Base-by-base conservation (phyloP, 2,888 invertebrate genomes). In the Ametastegia equiseti region DNA sequence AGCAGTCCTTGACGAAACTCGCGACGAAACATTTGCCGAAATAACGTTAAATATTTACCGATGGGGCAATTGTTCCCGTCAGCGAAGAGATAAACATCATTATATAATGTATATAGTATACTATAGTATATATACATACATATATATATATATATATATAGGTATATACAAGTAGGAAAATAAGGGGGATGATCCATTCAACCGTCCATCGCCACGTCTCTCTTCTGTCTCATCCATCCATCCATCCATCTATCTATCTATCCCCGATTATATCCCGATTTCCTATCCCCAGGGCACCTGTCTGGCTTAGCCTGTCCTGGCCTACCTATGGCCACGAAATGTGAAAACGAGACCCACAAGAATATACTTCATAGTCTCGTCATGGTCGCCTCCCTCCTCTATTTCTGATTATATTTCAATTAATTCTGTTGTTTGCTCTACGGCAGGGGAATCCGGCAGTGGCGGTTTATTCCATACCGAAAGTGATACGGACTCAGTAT, bases 41-140 rank as follows among this genome's bases (percentile, higher is more conserved):
- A 91, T 91, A 91, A 91, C 89, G 91, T 91, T 91, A 91, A 91
- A 91, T 91, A 91, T 91, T 91, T 91, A 90, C 91, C 86, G 87
- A 88, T 83, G 88, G 83, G 85, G 86, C 87, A 88, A 89, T 89
- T 89, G 88, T 89, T 88, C 90, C 87, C 78, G 85, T 84, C 86
- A 88, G 88, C 87, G 85, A 88, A 88, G 90, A 89, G 90, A 91
- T 91, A 91, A 91, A 91, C 91, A 91, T 91, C 91, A 91, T 91
- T 91, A 91, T 90, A 90, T 91, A 91, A 91, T 91, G 91, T 91
- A 90, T 91, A 91, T 91, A 91, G n/a, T 71, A 47, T 47, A 71
- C n/a, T 45, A 71, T 13, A 42, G 1, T 13, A 23, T 42, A 47
- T 47, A 45, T 63, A 63, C 15, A 19, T 54, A 54, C 15, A 30